These are phyloP conservation scores for Brenthis hecate DNA, from an alignment of 2,888 invertebrate genomes.

Conservation along the genomic window DNA sequence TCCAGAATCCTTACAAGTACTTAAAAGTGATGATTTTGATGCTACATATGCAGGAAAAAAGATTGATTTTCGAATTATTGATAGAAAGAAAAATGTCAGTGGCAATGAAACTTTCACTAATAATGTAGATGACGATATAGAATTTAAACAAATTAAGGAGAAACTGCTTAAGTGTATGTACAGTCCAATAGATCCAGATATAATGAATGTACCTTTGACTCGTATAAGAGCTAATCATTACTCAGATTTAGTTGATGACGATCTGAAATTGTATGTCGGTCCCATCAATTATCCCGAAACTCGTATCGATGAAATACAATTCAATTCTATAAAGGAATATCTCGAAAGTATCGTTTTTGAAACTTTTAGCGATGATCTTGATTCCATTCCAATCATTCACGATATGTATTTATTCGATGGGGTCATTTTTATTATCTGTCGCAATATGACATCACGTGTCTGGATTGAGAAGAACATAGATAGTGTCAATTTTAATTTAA, in stretches of 20 bases:
- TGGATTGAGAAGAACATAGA: slow-evolving; percentile 60
- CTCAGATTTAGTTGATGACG: slow-evolving; percentile 66
- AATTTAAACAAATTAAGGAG: slow-evolving; percentile 1
- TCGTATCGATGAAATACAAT: slow-evolving; percentile 62
- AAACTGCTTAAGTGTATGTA: slow-evolving; percentile 62
- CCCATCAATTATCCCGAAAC: slow-evolving; percentile 68
- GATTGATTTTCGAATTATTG: slow-evolving; percentile 64
- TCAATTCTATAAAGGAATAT: slow-evolving; percentile 59
- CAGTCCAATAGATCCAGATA: slow-evolving; percentile 56
- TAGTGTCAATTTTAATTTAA: slow-evolving; percentile 51
- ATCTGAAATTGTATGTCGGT: slow-evolving; percentile 68
- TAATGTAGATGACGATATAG: slow-evolving; percentile 46
- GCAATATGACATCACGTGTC: slow-evolving; percentile 53
- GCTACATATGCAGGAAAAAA: slow-evolving; percentile 61
- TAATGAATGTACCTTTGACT: slow-evolving; percentile 58
- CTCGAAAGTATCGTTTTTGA: slow-evolving; percentile 60
- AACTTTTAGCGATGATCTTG: slow-evolving; percentile 44
- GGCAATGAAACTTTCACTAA: slow-evolving; percentile 53
- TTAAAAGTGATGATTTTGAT: slow-evolving; percentile 63
- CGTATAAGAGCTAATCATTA: slow-evolving; percentile 68
- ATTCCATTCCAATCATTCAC: slow-evolving; percentile 60
- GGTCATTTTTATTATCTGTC: slow-evolving; percentile 71
- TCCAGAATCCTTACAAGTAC: slow-evolving; percentile 66
- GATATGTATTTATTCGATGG: slow-evolving; percentile 74
- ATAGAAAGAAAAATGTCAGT: slow-evolving; percentile 65